phyloP scores from a whole-genome alignment of 1,140 invertebrate species.

The Gryon sp. region DNA sequence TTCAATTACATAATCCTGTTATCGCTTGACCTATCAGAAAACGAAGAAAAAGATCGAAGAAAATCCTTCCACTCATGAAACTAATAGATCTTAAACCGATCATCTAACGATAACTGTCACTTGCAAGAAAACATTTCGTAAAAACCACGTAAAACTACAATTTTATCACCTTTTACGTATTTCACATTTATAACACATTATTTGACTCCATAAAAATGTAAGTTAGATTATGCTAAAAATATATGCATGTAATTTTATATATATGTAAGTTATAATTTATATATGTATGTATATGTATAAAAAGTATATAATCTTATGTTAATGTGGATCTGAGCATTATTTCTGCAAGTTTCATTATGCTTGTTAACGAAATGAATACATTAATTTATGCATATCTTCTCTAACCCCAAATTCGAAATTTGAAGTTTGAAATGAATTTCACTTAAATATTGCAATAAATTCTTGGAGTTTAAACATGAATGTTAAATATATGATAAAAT shows the following conservation, averaged over 20 bases:
- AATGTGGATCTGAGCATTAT: no score
- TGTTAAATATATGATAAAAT: constrained; percentile 5
- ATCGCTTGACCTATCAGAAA: constrained; percentile 32
- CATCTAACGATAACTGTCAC: constrained; percentile 9
- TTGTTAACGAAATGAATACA: constrained; percentile 4
- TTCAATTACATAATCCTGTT: constrained; percentile 13
- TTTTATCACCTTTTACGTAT: constrained; percentile 8
- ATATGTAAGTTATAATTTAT: no score
- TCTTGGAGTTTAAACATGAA: constrained; percentile 5
- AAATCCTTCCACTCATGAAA: constrained; percentile 9
- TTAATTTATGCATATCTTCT: constrained; percentile 17
- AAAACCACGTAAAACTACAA: constrained; percentile 10
- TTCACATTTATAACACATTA: constrained; percentile 21
- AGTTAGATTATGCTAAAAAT: no score
- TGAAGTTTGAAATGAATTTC: not conserved
- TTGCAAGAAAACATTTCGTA: constrained; percentile 1
- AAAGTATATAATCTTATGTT: no score
- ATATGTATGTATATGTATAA: no score
- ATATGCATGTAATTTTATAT: no score
- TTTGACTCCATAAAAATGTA: constrained; percentile 10
- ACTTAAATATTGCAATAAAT: constrained; percentile 6
- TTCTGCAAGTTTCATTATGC: not conserved
- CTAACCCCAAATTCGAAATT: constrained; percentile 4
- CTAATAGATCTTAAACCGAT: constrained; percentile 28
- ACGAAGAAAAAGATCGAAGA: no score